Percentiles rank a stretch among this genome's conserved stretches.
Evolutionary conservation across 2,113 vertebrate species (phyloP).

Genomic region (Montifringilla adamsi): DNA sequence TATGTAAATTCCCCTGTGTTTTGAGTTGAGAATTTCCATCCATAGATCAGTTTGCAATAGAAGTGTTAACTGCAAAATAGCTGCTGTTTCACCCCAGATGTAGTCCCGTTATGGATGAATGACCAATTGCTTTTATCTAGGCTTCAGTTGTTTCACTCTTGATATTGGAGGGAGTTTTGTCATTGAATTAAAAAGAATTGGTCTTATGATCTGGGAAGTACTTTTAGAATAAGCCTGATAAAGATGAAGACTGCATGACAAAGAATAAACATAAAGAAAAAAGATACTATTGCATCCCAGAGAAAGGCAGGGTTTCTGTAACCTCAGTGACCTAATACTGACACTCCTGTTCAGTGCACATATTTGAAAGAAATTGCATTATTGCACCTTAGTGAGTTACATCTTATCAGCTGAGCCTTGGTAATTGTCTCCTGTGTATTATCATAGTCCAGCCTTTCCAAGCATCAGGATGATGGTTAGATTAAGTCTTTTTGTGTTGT

Average conservation of each 20-base stretch:
- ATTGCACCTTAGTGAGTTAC: constrained; percentile 8
- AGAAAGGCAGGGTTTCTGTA: neutral
- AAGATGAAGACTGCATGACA: neutral
- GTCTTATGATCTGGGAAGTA: neutral
- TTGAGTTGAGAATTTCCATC: constrained; percentile 1
- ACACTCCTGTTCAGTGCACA: neutral
- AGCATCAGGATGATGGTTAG: neutral
- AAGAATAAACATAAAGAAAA: neutral
- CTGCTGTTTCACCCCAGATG: constrained; percentile 9
- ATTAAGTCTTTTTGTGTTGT: neutral
- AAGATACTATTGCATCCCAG: neutral
- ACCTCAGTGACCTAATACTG: constrained; percentile 5
- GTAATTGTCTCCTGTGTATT: constrained; percentile 26
- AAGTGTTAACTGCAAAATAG: constrained; percentile 6
- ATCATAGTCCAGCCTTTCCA: neutral
- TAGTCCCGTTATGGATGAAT: neutral
- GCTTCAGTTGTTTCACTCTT: neutral
- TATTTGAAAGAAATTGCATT: constrained; percentile 34
- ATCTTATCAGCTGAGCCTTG: constrained; percentile 33
- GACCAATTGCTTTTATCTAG: neutral
- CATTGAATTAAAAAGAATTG: neutral
- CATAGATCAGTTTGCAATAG: neutral
- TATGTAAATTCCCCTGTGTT: constrained; percentile 18
- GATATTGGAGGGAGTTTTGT: neutral
- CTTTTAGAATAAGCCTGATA: neutral